Evolutionary conservation across 2,888 invertebrate species (phyloP), one percentile per base, ranked within the genome.

Genomic region (Drepana falcataria): DNA sequence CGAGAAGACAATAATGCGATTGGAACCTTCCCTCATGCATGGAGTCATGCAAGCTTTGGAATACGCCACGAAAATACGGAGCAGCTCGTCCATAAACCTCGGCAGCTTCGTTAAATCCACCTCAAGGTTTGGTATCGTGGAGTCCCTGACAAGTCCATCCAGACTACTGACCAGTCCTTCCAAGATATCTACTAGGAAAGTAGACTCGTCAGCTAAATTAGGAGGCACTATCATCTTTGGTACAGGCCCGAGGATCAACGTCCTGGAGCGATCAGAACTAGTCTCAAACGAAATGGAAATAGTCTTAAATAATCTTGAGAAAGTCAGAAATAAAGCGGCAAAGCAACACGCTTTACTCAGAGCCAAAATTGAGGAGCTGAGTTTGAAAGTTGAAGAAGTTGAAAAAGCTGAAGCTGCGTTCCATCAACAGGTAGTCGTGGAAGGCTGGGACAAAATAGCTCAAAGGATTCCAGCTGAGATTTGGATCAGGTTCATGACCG

Each of bases 381-480:
- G 85, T 0, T 71, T 93, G 0, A 79, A 93, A 49, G 90, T 91
- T 4, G 71, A 56, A 0, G 93, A 93, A 56, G 86, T 91, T 0
- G 77, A 83, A 1, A 92, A 92, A 49, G 86, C 92, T 9, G 44
- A 44, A 1, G 44, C 44, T 2, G 44, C 7, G 44, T 93, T 94
- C 56, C 85, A 93, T 48, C 81, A 90, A 53, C 83, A 86, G 9
- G 91, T 94, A 0, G 83, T 92, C 1, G 65, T 83, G 0, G 87
- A 87, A 1, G 93, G 92, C 0, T 85, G 92, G 71, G 93, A 94
- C 66, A 87, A 85, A 35, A 82, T 93, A 49, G 93, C 93, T 0
- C 93, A 93, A 58, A 84, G 93, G 59, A 93, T 94, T 54, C 93
- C 93, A 0, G 93, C 93, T 0, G 94, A 94, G 72, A 92, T 92